Evolutionary conservation across 2,113 vertebrate genomes (phyloP).

Genomic region (Nyctibius bracteatus): DNA sequence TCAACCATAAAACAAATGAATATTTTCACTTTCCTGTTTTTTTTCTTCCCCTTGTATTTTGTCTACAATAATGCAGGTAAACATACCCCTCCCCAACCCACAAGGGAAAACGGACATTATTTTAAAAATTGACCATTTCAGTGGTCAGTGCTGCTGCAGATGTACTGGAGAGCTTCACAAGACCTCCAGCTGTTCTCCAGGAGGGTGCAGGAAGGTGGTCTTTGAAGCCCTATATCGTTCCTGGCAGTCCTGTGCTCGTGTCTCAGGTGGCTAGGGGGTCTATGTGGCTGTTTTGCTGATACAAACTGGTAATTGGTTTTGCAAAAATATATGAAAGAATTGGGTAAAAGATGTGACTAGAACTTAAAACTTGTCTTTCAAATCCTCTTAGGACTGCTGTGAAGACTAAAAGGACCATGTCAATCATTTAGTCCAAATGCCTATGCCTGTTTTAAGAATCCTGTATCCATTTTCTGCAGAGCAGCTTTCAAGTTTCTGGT

Average conservation of each 20-base stretch:
- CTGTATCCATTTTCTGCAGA: not conserved
- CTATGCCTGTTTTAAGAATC: not conserved
- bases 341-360: rapidly evolving
- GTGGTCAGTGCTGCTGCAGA: not conserved
- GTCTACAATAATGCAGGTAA: not conserved
- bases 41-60: not conserved
- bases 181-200: not conserved
- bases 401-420: not conserved
- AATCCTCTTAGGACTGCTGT: not conserved
- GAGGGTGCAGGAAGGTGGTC: not conserved
- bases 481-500: not conserved
- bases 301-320: not conserved
- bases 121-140: not conserved
- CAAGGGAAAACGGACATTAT: not conserved
- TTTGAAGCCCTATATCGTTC: not conserved
- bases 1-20: not conserved
- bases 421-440: not conserved
- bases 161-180: not conserved
- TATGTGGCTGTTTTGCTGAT: not conserved
- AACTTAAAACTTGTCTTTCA: not conserved
- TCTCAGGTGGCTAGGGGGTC: not conserved
- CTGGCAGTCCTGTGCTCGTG: not conserved
- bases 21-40: not conserved
- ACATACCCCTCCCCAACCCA: rapidly evolving
- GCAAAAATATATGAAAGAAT: not conserved